Base-by-base conservation (phyloP, 2,888 invertebrate genomes). In the Pyrochroa serraticornis region DNA sequence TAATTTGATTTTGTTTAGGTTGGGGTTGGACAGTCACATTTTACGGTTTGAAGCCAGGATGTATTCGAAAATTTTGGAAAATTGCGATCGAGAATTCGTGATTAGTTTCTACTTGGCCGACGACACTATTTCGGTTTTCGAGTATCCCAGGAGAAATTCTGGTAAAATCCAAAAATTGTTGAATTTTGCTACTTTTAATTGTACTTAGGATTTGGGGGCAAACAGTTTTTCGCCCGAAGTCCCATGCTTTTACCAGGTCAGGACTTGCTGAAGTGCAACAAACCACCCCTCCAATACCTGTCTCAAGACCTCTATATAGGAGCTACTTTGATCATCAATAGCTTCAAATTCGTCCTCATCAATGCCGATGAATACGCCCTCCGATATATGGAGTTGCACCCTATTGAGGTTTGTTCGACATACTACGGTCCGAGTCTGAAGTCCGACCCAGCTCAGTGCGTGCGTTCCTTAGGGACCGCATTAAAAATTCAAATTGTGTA, bases 351-450 rank as follows among this genome's bases (percentile, higher is more conserved):
- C 76, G 81, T 89, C 43, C 82, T 97, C 31, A 82, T 87, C 0
- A 87, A 88, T 1, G 93, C 94, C 1, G 96, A 97, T 75, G 90
- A 92, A 71, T 96, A 92, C 73, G 91, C 93, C 0, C 79, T 95
- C 45, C 84, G 89, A 38, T 95, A 92, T 73, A 90, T 95, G 94
- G 95, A 96, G 77, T 74, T 88, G 6, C 83, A 93, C 77, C 81
- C 86, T 52, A 79, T 85, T 53, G 85, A 92, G 84, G 93, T 92
- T n/a, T n/a, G n/a, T n/a, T n/a, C n/a, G n/a, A n/a, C n/a, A n/a
- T n/a, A n/a, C n/a, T n/a, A n/a, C n/a, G n/a, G n/a, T n/a, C n/a
- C n/a, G n/a, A n/a, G n/a, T n/a, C n/a, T n/a, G n/a, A n/a, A n/a
- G n/a, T n/a, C n/a, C n/a, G n/a, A n/a, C n/a, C n/a, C n/a, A n/a